phyloP scores from a whole-genome alignment of 2,113 vertebrate genomes.

The Zosterops borbonicus region DNA sequence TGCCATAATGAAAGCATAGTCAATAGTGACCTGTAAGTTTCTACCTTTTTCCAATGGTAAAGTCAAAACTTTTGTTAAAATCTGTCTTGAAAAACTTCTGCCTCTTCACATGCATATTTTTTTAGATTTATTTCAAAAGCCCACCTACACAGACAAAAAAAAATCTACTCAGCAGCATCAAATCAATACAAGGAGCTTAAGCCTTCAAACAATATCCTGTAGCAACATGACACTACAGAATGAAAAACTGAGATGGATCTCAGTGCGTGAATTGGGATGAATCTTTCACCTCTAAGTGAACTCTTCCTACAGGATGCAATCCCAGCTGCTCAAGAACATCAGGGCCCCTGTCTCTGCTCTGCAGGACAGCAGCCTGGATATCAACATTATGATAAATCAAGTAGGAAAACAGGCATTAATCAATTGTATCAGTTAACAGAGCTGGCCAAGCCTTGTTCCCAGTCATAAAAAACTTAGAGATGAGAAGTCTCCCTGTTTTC shows the following conservation, averaged over 20 bases:
- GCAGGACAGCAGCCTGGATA: constrained; percentile 43
- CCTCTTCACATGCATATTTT: background rate
- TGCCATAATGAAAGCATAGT: background rate
- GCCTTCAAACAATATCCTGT: background rate
- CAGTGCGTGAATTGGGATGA: background rate
- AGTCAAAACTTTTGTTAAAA: background rate
- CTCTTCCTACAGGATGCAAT: constrained; percentile 42
- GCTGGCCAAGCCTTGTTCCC: background rate
- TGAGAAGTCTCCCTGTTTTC: background rate
- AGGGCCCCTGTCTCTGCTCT: background rate
- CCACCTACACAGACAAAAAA: background rate
- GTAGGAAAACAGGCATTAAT: constrained; percentile 39
- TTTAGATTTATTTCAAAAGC: background rate
- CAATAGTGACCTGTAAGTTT: background rate
- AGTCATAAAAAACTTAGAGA: background rate
- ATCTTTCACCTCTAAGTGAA: constrained; percentile 54
- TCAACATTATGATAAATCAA: constrained; percentile 51
- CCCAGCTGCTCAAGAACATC: constrained; percentile 36
- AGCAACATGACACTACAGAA: background rate
- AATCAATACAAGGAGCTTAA: background rate
- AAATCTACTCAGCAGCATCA: background rate
- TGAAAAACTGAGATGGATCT: background rate
- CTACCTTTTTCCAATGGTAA: background rate
- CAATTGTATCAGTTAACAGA: background rate
- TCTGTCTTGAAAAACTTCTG: background rate